phyloP scores from a whole-genome alignment of 1,140 invertebrate genomes.

The Aleiodes sp. region DNA sequence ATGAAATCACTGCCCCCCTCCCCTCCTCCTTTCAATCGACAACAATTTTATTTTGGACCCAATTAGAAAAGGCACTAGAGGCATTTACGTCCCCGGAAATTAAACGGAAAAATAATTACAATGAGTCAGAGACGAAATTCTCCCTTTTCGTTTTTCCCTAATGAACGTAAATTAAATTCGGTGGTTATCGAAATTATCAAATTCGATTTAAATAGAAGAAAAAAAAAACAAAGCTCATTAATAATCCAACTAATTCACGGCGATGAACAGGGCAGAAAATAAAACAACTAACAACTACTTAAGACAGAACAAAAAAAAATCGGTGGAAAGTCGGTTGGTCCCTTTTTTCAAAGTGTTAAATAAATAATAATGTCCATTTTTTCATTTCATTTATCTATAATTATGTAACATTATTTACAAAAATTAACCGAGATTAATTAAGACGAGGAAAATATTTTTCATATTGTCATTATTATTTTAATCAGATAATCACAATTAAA shows the following conservation, averaged over 20 bases:
- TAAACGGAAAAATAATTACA: neutral
- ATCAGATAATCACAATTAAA: neutral
- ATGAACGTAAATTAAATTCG: neutral
- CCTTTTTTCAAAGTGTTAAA: constrained; percentile 50
- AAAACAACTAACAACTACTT: constrained; percentile 50
- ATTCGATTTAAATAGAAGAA: neutral
- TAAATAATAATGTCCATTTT: constrained; percentile 41
- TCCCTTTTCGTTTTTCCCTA: neutral
- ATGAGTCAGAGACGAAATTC: neutral
- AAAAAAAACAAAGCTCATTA: constrained; percentile 23
- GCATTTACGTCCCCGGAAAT: constrained; percentile 43
- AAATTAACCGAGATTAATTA: constrained; percentile 32
- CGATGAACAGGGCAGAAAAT: constrained; percentile 60
- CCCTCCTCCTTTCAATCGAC: constrained; percentile 48
- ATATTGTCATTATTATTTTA: neutral
- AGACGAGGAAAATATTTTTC: neutral
- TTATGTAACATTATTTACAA: constrained; percentile 63
- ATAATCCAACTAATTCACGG: constrained; percentile 48
- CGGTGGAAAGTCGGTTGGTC: constrained; percentile 67
- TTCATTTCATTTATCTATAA: constrained; percentile 27
- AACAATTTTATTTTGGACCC: constrained; percentile 61
- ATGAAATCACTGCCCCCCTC: constrained; percentile 66
- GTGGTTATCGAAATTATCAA: neutral
- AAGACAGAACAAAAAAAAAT: constrained; percentile 58
- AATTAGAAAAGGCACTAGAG: constrained; percentile 59